Evolutionary conservation across 1,140 invertebrate species (phyloP).

Genomic region (Paraescarpia echinospica): DNA sequence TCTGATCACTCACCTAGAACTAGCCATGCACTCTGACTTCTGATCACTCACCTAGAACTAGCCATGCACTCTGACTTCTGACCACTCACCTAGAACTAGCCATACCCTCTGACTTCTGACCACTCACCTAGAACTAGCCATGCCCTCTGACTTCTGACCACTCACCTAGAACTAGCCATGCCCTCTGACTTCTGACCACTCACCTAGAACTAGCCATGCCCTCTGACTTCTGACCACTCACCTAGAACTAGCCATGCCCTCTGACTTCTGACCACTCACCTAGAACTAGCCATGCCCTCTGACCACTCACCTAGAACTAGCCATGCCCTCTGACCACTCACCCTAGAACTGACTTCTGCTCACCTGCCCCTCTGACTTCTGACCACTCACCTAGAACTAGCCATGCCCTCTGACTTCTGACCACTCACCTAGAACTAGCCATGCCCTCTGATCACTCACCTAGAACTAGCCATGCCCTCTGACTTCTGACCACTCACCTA

Average conservation of each 20-base stretch:
- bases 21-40: too few relatives aligned
- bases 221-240: conserved; percentile 32
- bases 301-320: conserved; percentile 25
- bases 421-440: conserved; percentile 28
- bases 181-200: too few relatives aligned
- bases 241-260: too few relatives aligned
- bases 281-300: conserved; percentile 36
- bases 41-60: neutral
- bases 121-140: conserved; percentile 29
- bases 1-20: too few relatives aligned
- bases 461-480: too few relatives aligned
- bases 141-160: conserved; percentile 37
- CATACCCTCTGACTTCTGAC: too few relatives aligned
- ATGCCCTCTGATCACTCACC: conserved; percentile 34
- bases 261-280: neutral
- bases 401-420: too few relatives aligned
- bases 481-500: neutral
- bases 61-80: conserved; percentile 42
- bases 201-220: conserved; percentile 34
- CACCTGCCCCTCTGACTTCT: too few relatives aligned
- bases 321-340: too few relatives aligned
- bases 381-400: too few relatives aligned
- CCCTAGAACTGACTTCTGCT: conserved; percentile 15
- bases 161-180: too few relatives aligned
- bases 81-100: too few relatives aligned